Base-by-base conservation (phyloP, 2,797 vertebrate genomes). In the Chaunax sp. region DNA sequence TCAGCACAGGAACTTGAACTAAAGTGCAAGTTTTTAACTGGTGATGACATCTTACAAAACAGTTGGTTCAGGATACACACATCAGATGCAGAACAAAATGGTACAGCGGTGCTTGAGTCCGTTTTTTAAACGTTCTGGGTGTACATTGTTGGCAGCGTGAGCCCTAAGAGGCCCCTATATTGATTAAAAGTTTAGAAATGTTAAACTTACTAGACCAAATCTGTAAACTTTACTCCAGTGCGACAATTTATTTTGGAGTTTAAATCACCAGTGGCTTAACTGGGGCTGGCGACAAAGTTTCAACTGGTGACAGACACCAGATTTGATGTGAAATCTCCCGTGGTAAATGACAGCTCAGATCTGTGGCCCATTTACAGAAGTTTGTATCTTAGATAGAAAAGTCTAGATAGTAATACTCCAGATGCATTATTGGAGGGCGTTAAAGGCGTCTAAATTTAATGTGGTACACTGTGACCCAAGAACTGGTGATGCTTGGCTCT, bases 341-440 rank as follows among this genome's bases (percentile, higher is more conserved):
- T 84, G 93, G 88, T 90, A 77, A 88, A 69, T 65, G 88, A 85
- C 79, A 74, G 89, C 94, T 95, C 91, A 95, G 94, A 95, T 95
- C 93, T 93, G 79, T 91, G 94, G 90, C 94, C 94, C 93, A 94
- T 94, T 94, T 94, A 92, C 92, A 92, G 92, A 95, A 94, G 93
- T 93, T 89, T 86, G 87, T 90, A 90, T 93, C 88, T 93, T 80
- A 87, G 88, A 90, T 86, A 83, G 87, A 88, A 80, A 90, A 70
- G 75, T 90, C 87, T 90, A 90, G 93, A 93, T 91, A 93, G 91
- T 92, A 92, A 90, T 89, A 89, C 87, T 93, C 92, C 85, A 90
- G 90, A 93, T 92, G 90, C 90, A 91, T 92, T 93, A 94, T 94
- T 94, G 93, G 93, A 92, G 85, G 78, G 69, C 66, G 90, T 94